Base-by-base conservation (phyloP, 2,113 vertebrate species). In the Lota lota region DNA sequence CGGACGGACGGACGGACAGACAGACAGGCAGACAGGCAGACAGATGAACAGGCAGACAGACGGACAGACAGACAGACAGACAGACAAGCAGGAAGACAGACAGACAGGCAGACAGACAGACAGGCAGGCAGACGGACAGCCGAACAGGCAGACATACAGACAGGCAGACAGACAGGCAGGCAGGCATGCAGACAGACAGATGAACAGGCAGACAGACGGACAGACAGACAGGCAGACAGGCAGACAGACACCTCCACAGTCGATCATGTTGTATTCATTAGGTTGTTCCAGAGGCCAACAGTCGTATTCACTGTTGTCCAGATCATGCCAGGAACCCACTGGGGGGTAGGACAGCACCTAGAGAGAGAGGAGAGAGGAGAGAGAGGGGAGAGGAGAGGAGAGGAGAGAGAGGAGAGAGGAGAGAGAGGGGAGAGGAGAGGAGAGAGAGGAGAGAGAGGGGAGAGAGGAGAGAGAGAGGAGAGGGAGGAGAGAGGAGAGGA, bases 271-370 rank as follows among this genome's bases (percentile, higher is more conserved):
- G 74, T 80, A 79, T 1, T 95, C 91, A 66, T 95, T 89, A 15
- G 91, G 93, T 63, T 80, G 79, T 33, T 93, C 92, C 63, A 96
- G 83, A 0, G 93, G 93, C 94, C 94, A 95, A 68, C 93, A 95
- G 83, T 94, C 93, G 67, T 93, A 94, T 70, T 95, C 94, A 17
- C 89, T 93, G 89, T 94, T 95, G 74, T 94, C 94, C 84, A 94
- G 80, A 82, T 94, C 92, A 28, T 94, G 93, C 94, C 95, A 95
- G 0, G 87, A 91, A 0, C n/a, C 19, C 0, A 40, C 28, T 8
- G 61, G 19, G 53, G 36, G 19, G 7, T 16, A 28, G 47, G 1
- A 50, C 22, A 50, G 11, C 64, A 20, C 22, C 19, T 50, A 33
- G 47, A 66, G 2, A 60, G 19, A 61, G 12, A 28, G 14, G 22